Evolutionary conservation across 2,888 invertebrate genomes (phyloP).

Genomic region (Oxytorus armatus): DNA sequence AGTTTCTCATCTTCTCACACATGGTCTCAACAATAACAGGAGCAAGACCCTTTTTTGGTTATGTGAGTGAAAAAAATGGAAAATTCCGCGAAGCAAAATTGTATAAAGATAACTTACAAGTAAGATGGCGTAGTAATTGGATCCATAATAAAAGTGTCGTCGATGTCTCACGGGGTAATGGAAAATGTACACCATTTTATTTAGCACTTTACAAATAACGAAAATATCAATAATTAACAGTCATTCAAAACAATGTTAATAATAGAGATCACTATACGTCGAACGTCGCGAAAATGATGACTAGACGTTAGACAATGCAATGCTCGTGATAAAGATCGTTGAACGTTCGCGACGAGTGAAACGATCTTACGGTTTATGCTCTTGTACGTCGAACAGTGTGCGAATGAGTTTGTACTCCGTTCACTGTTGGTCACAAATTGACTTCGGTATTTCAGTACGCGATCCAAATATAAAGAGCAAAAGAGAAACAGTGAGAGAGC

Average conservation of each 20-base stretch:
- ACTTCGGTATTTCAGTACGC: constrained; percentile 38
- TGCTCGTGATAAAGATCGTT: too few species aligned
- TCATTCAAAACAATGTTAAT: too few species aligned
- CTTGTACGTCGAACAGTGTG: constrained; percentile 16
- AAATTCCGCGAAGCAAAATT: too few species aligned
- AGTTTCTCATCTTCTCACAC: too few species aligned
- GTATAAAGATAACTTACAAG: constrained; percentile 41
- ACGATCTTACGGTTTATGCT: background rate
- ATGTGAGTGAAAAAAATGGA: too few species aligned
- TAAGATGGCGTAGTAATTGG: constrained; percentile 12
- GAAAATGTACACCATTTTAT: constrained; percentile 47
- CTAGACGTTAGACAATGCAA: too few species aligned
- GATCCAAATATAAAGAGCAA: constrained; percentile 1
- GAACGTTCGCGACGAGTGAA: constrained; percentile 1
- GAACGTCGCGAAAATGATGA: too few species aligned
- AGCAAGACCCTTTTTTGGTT: too few species aligned
- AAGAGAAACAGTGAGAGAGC: background rate
- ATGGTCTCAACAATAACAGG: too few species aligned
- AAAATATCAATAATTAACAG: background rate
- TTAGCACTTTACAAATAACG: background rate
- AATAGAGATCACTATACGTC: too few species aligned
- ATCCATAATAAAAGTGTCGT: constrained; percentile 36
- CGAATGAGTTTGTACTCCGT: constrained; percentile 22
- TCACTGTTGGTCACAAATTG: constrained; percentile 37
- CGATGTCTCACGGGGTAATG: constrained; percentile 42